Evolutionary conservation across 2,888 invertebrate genomes (phyloP).

Genomic region (Lepidocyrtoides sp.): DNA sequence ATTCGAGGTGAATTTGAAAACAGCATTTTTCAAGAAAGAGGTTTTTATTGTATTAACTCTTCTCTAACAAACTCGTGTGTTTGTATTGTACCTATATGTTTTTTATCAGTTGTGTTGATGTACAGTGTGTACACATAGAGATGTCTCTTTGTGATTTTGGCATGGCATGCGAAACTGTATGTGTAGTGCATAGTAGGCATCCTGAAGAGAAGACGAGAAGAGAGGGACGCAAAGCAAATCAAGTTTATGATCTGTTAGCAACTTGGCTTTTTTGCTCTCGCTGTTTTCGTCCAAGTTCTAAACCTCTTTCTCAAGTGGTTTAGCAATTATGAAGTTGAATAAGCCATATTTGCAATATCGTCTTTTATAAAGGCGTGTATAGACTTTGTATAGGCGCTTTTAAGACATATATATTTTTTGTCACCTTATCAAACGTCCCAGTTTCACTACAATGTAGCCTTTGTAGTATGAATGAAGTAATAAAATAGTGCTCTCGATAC

Average conservation of each 20-base stretch:
- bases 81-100: too few species aligned
- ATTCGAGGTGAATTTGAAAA: not conserved
- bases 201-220: too few species aligned
- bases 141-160: too few species aligned
- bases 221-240: not conserved
- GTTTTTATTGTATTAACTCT: too few species aligned
- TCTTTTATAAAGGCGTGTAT: not conserved
- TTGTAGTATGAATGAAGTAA: not conserved
- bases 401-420: not conserved
- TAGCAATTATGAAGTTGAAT: conserved; percentile 18
- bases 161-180: too few species aligned
- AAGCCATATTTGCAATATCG: not conserved
- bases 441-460: not conserved
- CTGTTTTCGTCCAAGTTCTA: not conserved
- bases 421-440: conserved; percentile 27
- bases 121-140: too few species aligned
- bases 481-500: conserved; percentile 28
- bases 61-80: too few species aligned
- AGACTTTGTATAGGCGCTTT: too few species aligned
- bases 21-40: not conserved
- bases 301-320: not conserved
- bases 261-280: not conserved
- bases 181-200: too few species aligned
- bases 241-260: too few species aligned
- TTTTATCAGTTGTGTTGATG: too few species aligned